A percentile compares a stretch with the other conserved stretches of the same genome.
Conservation (phyloP, 2,797 vertebrate species). For the Channa striata region DNA sequence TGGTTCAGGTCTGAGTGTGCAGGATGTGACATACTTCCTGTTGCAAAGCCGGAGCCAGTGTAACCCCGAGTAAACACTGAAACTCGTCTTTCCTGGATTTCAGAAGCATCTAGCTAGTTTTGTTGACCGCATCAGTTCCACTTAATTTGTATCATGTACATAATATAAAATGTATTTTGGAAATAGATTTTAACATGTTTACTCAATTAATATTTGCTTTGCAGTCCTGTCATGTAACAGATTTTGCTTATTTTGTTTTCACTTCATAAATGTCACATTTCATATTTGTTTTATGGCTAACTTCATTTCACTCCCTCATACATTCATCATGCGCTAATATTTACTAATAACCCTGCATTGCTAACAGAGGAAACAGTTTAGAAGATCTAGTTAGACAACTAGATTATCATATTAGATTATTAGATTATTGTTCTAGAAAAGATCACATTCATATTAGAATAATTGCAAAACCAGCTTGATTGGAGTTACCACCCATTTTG, state of each 20-base stretch:
- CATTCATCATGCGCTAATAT: slow-evolving; percentile 57
- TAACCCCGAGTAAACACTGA: slow-evolving; percentile 66
- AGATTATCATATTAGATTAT: slow-evolving; percentile 22
- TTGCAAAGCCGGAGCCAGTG: slow-evolving; percentile 54
- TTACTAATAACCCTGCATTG: slow-evolving; percentile 53
- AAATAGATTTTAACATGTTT: slow-evolving; percentile 4
- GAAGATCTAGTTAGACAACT: slow-evolving; percentile 25
- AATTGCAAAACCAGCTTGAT: slow-evolving; percentile 19
- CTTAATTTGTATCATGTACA: slow-evolving; percentile 10
- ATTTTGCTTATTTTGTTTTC: slow-evolving; percentile 19
- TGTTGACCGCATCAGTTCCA: slow-evolving; percentile 39
- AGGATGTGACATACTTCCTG: slow-evolving; percentile 80
- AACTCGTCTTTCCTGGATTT: slow-evolving; percentile 54
- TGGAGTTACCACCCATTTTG: slow-evolving; percentile 21
- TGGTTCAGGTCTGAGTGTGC: slow-evolving; percentile 67
- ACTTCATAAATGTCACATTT: slow-evolving; percentile 22
- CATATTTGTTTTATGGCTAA: slow-evolving; percentile 42
- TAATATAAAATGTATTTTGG: slow-evolving; percentile 22
- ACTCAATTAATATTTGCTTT: slow-evolving; percentile 47
- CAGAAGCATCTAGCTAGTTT: slow-evolving; percentile 29
- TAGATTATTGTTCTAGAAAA: slow-evolving; percentile 21
- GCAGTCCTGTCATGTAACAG: slow-evolving; percentile 20
- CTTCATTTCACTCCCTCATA: slow-evolving; percentile 52
- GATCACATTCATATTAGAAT: slow-evolving; percentile 21
- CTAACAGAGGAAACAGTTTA: slow-evolving; percentile 60